Evolutionary conservation across 2,113 vertebrate genomes (phyloP), one percentile per base, ranked within the genome.

Genomic region (Dunckerocampus dactyliophorus): DNA sequence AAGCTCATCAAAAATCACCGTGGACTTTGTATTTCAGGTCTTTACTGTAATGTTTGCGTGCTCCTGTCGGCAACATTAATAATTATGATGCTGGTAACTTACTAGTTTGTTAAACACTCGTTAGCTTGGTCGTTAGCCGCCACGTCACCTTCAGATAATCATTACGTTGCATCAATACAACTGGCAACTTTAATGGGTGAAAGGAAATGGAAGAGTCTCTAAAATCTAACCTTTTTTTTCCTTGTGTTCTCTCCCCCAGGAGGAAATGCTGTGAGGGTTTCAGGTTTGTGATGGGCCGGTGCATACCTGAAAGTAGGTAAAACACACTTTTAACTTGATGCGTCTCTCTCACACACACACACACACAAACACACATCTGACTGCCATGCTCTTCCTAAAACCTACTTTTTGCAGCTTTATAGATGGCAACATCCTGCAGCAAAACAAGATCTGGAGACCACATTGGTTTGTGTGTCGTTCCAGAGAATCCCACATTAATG

Each of bases 271-370:
- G 91, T 80, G 88, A 89, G 3, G 91, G 89, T 5, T 91, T 90
- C 84, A 84, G 91, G 80, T 90, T 91, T 79, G 91, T 92, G 79
- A 90, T 91, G 88, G 91, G 91, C 65, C 88, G 90, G 65, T 92
- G 91, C 77, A 82, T 92, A 67, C 84, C 88, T 76, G 90, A 92
- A 91, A 88, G 90, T 92, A 90, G 82, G 91, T 88, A 77, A 86
- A 80, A 52, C 64, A 71, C 65, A 49, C 64, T 62, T 4, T 51
- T 47, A 43, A 43, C 37, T 39, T 39, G 37, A 12, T 39, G 20
- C 45, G 4, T 21, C 12, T 60, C 28, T 4, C 51, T 56, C 12
- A 49, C 19, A 22, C 19, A 49, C 48, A 49, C 19, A 13, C 19
- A 13, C 19, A 49, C 48, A 13, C 19, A 13, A 9, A 49, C 48